Conservation (phyloP, 2,888 invertebrate genomes). For the Ichneumoninae sp. region DNA sequence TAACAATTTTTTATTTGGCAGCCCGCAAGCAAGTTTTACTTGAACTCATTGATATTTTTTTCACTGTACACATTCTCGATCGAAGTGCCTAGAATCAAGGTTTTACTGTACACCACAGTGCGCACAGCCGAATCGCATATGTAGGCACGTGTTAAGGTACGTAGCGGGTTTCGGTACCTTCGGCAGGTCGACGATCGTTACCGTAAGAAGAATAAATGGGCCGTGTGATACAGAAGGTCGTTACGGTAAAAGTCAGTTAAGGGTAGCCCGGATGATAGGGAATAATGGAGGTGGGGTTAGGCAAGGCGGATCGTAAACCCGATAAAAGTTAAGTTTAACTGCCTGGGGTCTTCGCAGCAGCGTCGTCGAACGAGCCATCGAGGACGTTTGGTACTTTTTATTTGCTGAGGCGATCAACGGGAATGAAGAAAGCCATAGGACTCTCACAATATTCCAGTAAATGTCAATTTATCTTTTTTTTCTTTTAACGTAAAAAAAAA, state of each 20-base stretch:
- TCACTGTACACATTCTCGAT: neutral
- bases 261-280: neutral
- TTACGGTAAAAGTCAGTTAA: constrained; percentile 69
- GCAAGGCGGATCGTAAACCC: constrained; percentile 61
- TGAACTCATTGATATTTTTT: no score
- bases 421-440: neutral
- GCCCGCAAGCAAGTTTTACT: no score
- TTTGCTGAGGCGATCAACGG: constrained; percentile 4
- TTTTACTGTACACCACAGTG: neutral
- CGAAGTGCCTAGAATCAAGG: neutral
- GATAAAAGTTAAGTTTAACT: constrained; percentile 71
- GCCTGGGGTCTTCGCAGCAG: constrained; percentile 20
- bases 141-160: neutral
- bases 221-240: constrained; percentile 66
- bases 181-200: constrained; percentile 49
- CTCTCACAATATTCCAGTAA: neutral
- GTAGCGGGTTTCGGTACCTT: constrained; percentile 15
- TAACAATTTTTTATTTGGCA: no score
- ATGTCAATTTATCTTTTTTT: constrained; percentile 5
- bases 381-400: neutral
- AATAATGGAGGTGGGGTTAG: constrained; percentile 1
- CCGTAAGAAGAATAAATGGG: constrained; percentile 67
- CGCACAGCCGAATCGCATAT: neutral
- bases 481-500: neutral
- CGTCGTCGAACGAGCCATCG: constrained; percentile 49